These are phyloP conservation scores for Drosophila picticornis DNA, from an alignment of 2,888 invertebrate genomes.

Conservation along the genomic window DNA sequence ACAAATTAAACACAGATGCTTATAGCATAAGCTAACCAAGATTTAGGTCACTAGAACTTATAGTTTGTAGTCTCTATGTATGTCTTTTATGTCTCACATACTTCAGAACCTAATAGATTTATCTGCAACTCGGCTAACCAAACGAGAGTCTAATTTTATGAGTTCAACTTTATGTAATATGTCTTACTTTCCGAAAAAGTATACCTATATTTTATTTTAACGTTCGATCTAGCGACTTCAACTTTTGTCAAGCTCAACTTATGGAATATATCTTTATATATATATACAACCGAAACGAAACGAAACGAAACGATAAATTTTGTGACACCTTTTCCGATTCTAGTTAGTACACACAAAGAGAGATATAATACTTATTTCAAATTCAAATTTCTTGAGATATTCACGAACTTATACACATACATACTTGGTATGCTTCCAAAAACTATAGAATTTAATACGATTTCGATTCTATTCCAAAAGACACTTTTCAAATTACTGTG, in stretches of 20 bases:
- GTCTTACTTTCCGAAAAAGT: constrained; percentile 60
- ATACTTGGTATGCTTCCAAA: constrained; percentile 30
- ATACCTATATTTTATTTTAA: constrained; percentile 35
- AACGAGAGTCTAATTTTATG: constrained; percentile 29
- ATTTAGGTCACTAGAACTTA: constrained; percentile 31
- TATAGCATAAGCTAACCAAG: constrained; percentile 33
- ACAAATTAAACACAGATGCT: constrained; percentile 19
- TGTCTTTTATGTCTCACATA: constrained; percentile 44
- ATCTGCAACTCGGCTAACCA: constrained; percentile 20
- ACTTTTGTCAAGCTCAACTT: constrained; percentile 66
- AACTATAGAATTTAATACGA: constrained; percentile 13
- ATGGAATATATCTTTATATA: constrained; percentile 16
- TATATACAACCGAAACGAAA: constrained; percentile 8
- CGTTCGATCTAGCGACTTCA: constrained; percentile 67
- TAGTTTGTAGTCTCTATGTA: constrained; percentile 42
- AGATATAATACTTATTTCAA: constrained; percentile 21
- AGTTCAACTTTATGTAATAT: constrained; percentile 32
- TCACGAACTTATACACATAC: constrained; percentile 5
- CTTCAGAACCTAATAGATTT: constrained; percentile 35
- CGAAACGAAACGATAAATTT: constrained; percentile 18
- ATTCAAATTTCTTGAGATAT: constrained; percentile 21
- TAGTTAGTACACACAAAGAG: constrained; percentile 26
- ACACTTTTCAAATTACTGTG: constrained; percentile 3
- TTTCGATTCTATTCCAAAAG: neutral
- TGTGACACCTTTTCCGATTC: constrained; percentile 39